These are phyloP conservation scores for Boloria selene DNA, from an alignment of 2,888 invertebrate species.

Conservation along the genomic window DNA sequence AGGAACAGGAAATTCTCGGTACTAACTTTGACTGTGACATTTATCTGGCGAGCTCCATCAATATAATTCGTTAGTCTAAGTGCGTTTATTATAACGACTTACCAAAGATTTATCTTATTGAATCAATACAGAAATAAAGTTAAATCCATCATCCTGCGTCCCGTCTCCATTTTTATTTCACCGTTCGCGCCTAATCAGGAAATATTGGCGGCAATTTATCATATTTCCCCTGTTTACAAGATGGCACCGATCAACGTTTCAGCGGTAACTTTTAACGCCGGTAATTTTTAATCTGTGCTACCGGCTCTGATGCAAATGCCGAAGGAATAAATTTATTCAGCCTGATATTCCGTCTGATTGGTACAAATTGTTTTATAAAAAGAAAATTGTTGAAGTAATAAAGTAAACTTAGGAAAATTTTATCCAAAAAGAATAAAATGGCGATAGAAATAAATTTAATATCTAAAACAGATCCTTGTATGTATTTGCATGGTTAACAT, in stretches of 20 bases:
- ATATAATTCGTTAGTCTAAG: too few relatives aligned
- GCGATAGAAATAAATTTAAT: too few relatives aligned
- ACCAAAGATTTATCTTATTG: background rate
- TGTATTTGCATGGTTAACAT: too few relatives aligned
- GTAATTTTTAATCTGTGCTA: constrained; percentile 34
- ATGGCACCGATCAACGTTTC: constrained; percentile 30
- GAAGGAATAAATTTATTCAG: background rate
- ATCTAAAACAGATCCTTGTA: too few relatives aligned
- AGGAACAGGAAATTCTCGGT: too few relatives aligned
- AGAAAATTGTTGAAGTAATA: too few relatives aligned
- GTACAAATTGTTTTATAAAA: background rate
- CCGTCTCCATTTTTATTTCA: background rate
- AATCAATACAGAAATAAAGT: background rate
- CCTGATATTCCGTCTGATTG: background rate
- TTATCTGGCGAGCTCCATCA: too few relatives aligned
- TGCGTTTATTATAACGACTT: too few relatives aligned
- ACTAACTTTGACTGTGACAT: too few relatives aligned
- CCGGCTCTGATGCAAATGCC: background rate
- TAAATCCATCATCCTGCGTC: background rate
- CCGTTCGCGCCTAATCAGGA: constrained; percentile 42
- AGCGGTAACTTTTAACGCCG: constrained; percentile 34
- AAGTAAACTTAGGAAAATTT: too few relatives aligned
- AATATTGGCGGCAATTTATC: constrained; percentile 47
- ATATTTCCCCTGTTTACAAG: constrained; percentile 43
- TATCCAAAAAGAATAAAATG: too few relatives aligned